Conservation (phyloP, 1,140 invertebrate genomes). For the Philaenus spumarius region DNA sequence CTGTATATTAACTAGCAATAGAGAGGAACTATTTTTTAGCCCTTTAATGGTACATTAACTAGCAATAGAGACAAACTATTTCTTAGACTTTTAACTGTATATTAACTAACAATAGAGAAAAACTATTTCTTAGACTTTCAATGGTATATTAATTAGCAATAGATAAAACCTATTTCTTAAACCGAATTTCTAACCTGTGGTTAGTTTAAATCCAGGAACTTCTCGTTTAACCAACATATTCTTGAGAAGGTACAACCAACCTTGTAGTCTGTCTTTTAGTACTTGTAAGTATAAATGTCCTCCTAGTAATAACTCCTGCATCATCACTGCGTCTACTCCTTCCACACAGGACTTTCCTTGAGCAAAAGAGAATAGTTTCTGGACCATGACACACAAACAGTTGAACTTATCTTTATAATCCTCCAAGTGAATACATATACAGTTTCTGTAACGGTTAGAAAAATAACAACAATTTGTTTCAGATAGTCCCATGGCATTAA, state of each 20-base stretch:
- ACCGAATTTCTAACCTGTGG: constrained; percentile 9
- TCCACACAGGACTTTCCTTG: constrained; percentile 80
- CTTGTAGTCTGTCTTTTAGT: constrained; percentile 69
- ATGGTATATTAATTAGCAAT: too few species aligned
- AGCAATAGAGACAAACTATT: too few species aligned
- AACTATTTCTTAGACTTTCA: too few species aligned
- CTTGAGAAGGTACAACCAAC: constrained; percentile 52
- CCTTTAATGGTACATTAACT: too few species aligned
- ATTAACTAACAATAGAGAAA: too few species aligned
- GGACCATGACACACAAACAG: constrained; percentile 73
- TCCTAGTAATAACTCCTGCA: constrained; percentile 87
- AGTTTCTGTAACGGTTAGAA: constrained; percentile 54
- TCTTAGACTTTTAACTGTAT: too few species aligned
- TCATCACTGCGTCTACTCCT: constrained; percentile 88
- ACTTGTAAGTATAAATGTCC: constrained; percentile 89
- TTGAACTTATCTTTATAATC: constrained; percentile 71
- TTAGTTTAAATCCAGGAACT: constrained; percentile 27
- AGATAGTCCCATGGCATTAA: too few species aligned
- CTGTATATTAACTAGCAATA: too few species aligned
- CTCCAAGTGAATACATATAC: constrained; percentile 73
- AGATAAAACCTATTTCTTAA: too few species aligned
- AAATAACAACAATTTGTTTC: too few species aligned
- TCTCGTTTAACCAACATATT: constrained; percentile 51
- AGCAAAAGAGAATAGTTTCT: constrained; percentile 83
- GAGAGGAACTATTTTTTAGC: too few species aligned